phyloP scores from a whole-genome alignment of 1,140 invertebrate species.

The Lasaia peninsularis region DNA sequence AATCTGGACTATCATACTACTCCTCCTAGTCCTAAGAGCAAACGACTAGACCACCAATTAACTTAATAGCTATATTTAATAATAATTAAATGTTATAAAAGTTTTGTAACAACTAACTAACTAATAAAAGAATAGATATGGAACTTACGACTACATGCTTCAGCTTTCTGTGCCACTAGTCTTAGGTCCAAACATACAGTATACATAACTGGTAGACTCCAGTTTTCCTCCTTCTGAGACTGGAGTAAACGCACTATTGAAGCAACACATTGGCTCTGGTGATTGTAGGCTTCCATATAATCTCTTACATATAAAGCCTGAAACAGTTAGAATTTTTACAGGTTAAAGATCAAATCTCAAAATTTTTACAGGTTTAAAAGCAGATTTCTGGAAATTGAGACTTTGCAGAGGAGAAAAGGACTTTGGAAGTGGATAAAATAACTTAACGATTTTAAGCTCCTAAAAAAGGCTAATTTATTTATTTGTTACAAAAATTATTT shows the following conservation, averaged over 20 bases:
- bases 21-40: no score
- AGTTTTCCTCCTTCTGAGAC: slow-evolving; percentile 96
- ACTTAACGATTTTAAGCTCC: no score
- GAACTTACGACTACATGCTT: slow-evolving; percentile 76
- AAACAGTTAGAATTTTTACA: slow-evolving; percentile 17
- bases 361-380: no score
- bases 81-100: no score
- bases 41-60: no score
- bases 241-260: slow-evolving; percentile 91
- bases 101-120: neutral
- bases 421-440: no score
- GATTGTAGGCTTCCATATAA: slow-evolving; percentile 86
- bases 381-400: no score
- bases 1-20: no score
- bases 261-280: slow-evolving; percentile 88
- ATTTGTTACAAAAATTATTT: no score
- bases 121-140: neutral
- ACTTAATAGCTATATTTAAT: no score
- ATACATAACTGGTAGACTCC: slow-evolving; percentile 95
- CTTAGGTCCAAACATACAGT: slow-evolving; percentile 92
- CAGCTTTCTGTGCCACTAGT: slow-evolving; percentile 88
- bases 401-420: no score
- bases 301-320: slow-evolving; percentile 82
- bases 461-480: no score
- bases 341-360: neutral